Evolutionary conservation across 2,888 invertebrate genomes (phyloP).

Genomic region (Lasioglossum calceatum): DNA sequence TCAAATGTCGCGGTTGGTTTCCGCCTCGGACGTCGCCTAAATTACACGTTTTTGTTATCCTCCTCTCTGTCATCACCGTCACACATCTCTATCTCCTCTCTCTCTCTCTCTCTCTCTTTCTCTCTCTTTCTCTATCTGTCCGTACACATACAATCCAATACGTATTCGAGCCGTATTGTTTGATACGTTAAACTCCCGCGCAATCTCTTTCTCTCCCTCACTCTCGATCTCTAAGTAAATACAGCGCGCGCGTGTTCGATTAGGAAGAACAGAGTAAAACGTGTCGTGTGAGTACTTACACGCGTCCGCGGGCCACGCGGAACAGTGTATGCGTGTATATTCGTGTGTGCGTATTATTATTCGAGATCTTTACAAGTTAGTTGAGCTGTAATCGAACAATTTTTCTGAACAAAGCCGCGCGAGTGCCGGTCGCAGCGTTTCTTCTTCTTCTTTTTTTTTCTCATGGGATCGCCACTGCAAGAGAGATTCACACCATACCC

Average conservation of each 20-base stretch:
- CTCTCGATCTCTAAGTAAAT: slow-evolving; percentile 11
- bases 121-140: neutral
- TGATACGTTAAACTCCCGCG: neutral
- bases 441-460: too few relatives aligned
- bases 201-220: neutral
- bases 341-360: slow-evolving; percentile 48
- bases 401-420: slow-evolving; percentile 64
- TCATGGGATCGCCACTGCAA: slow-evolving; percentile 50
- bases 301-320: slow-evolving; percentile 20
- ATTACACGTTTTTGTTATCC: neutral
- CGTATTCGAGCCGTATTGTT: neutral
- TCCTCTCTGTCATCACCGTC: neutral
- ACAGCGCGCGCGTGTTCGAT: slow-evolving; percentile 26
- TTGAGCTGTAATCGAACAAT: slow-evolving; percentile 60
- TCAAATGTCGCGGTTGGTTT: slow-evolving; percentile 4
- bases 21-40: neutral
- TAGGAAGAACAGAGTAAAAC: slow-evolving; percentile 58
- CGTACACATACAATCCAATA: neutral
- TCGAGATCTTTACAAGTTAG: slow-evolving; percentile 55
- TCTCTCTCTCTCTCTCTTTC: neutral
- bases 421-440: slow-evolving; percentile 42
- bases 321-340: slow-evolving; percentile 20
- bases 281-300: slow-evolving; percentile 20
- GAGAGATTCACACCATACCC: slow-evolving; percentile 64
- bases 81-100: neutral